Percentiles rank a stretch among this genome's conserved stretches.
Evolutionary conservation across 2,113 vertebrate species (phyloP).

Genomic region (Todiramphus chloris): DNA sequence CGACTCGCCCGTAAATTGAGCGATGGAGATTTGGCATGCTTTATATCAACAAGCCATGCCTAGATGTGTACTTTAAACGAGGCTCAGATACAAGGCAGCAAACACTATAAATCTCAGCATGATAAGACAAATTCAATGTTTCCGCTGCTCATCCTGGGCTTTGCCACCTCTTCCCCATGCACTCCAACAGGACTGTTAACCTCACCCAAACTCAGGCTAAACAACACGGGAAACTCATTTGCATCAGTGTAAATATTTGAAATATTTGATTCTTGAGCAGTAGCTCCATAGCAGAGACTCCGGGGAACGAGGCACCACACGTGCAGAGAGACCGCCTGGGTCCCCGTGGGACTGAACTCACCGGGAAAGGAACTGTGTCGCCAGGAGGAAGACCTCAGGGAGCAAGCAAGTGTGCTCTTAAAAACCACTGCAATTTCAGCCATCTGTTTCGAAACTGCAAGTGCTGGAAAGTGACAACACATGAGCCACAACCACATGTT

Average conservation of each 20-base stretch:
- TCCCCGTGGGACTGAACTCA: background rate
- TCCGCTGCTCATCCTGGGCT: background rate
- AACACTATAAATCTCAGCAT: background rate
- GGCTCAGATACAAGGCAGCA: background rate
- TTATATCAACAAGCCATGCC: background rate
- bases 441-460: constrained; percentile 47
- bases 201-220: background rate
- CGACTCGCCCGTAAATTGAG: background rate
- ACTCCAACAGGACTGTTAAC: fast-evolving
- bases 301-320: fast-evolving
- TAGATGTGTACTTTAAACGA: constrained; percentile 18
- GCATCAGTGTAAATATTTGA: background rate
- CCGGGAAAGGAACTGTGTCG: background rate
- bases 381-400: background rate
- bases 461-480: constrained; percentile 45
- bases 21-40: background rate
- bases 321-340: no score
- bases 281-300: fast-evolving
- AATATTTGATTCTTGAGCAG: background rate
- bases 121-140: background rate
- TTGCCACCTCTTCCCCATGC: fast-evolving
- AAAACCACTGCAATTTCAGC: background rate
- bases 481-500: constrained; percentile 41
- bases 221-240: background rate
- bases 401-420: background rate